phyloP scores from a whole-genome alignment of 2,888 invertebrate species.

The Meganola albula region DNA sequence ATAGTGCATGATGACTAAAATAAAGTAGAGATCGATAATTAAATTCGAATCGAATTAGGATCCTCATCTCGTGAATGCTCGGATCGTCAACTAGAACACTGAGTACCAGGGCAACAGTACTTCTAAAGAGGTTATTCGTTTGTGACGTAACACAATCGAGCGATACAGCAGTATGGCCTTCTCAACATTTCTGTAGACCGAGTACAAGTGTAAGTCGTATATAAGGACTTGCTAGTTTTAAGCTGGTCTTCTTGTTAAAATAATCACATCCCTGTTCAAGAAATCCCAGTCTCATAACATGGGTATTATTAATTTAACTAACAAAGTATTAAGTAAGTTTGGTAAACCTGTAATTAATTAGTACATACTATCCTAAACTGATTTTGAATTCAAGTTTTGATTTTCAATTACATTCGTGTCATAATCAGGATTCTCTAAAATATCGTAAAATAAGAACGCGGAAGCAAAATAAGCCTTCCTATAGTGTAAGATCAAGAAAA shows the following conservation, averaged over 20 bases:
- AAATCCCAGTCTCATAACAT: too few relatives aligned
- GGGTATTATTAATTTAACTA: too few relatives aligned
- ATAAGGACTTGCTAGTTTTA: conserved; percentile 41
- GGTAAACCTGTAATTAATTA: conserved; percentile 3
- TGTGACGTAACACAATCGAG: conserved; percentile 28
- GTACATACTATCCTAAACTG: background rate
- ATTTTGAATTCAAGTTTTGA: too few relatives aligned
- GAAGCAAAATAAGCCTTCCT: conserved; percentile 55
- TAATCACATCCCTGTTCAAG: too few relatives aligned
- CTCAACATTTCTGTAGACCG: conserved; percentile 39
- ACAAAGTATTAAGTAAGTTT: too few relatives aligned
- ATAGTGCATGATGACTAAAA: conserved; percentile 20
- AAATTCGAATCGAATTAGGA: conserved; percentile 35
- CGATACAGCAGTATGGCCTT: conserved; percentile 26
- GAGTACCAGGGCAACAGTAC: conserved; percentile 57
- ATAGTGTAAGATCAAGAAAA: conserved; percentile 65
- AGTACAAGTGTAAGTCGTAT: conserved; percentile 44
- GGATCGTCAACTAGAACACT: conserved; percentile 76
- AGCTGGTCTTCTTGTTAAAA: too few relatives aligned
- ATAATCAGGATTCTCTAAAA: too few relatives aligned
- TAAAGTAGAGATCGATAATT: conserved; percentile 27
- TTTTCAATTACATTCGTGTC: too few relatives aligned
- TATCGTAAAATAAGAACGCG: conserved; percentile 46
- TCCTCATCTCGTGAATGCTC: conserved; percentile 53
- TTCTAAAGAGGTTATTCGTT: conserved; percentile 32